Evolutionary conservation across 2,113 vertebrate species (phyloP).

Genomic region (Scophthalmus maximus): DNA sequence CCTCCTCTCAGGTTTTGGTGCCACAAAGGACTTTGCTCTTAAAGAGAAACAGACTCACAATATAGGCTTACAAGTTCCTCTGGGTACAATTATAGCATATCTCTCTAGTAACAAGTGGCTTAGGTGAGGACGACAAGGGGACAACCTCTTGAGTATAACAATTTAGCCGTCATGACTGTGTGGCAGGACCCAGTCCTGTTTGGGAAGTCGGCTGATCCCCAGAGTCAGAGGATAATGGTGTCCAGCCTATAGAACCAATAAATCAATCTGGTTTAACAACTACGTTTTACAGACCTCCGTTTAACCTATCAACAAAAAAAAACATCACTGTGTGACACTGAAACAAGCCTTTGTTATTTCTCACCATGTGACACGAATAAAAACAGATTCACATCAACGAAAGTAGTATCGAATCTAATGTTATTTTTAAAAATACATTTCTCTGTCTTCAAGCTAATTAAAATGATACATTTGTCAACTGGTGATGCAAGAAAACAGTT

Average conservation of each 20-base stretch:
- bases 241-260: conserved; percentile 89
- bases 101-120: conserved; percentile 75
- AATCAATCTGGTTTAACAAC: conserved; percentile 93
- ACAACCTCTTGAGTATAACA: conserved; percentile 82
- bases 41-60: conserved; percentile 75
- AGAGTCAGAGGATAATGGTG: conserved; percentile 89
- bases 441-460: conserved; percentile 16
- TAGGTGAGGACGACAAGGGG: conserved; percentile 73
- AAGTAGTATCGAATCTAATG: conserved; percentile 1
- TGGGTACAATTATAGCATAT: conserved; percentile 76
- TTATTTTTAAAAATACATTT: too few relatives aligned
- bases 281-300: conserved; percentile 85
- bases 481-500: conserved; percentile 14
- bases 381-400: neutral
- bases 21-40: conserved; percentile 69
- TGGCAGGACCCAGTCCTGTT: conserved; percentile 86
- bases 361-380: conserved; percentile 14
- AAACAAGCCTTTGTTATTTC: conserved; percentile 83
- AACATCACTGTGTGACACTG: conserved; percentile 75
- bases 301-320: conserved; percentile 82
- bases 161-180: conserved; percentile 86
- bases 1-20: conserved; percentile 56
- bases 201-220: conserved; percentile 86
- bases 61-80: conserved; percentile 78
- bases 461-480: conserved; percentile 27